phyloP scores from a whole-genome alignment of 2,113 vertebrate genomes.

The Coregonus clupeaformis region DNA sequence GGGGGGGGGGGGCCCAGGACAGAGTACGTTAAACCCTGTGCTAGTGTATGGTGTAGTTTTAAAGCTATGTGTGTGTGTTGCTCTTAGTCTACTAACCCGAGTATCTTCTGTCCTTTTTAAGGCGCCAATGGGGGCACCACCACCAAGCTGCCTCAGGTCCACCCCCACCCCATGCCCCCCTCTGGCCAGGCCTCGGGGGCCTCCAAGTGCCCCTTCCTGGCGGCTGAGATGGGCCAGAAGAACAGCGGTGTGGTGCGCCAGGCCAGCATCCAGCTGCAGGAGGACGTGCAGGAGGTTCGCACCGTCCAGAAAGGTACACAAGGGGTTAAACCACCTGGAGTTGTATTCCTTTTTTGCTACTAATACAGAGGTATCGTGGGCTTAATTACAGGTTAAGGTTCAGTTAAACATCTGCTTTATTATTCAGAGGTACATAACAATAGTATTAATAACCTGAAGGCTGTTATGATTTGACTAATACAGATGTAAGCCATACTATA shows the following conservation, averaged over 20 bases:
- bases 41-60: too few relatives aligned
- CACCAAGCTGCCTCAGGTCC: constrained; percentile 68
- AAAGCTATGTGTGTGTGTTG: not conserved
- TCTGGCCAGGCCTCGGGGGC: constrained; percentile 64
- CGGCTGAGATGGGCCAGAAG: constrained; percentile 91
- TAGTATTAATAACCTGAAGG: too few relatives aligned
- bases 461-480: too few relatives aligned
- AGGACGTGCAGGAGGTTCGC: constrained; percentile 90
- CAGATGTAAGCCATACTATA: too few relatives aligned
- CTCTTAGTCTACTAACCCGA: not conserved
- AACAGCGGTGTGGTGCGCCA: constrained; percentile 87
- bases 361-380: too few relatives aligned
- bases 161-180: constrained; percentile 71
- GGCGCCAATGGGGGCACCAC: constrained; percentile 40
- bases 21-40: too few relatives aligned
- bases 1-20: too few relatives aligned
- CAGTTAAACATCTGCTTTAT: too few relatives aligned
- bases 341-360: too few relatives aligned
- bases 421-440: too few relatives aligned
- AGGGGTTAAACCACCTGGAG: too few relatives aligned
- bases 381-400: too few relatives aligned
- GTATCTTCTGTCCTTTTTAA: constrained; percentile 32
- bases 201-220: constrained; percentile 93
- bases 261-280: constrained; percentile 88
- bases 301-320: constrained; percentile 80